phyloP scores from a whole-genome alignment of 2,888 invertebrate species.

The Arrhopalites spinosus region DNA sequence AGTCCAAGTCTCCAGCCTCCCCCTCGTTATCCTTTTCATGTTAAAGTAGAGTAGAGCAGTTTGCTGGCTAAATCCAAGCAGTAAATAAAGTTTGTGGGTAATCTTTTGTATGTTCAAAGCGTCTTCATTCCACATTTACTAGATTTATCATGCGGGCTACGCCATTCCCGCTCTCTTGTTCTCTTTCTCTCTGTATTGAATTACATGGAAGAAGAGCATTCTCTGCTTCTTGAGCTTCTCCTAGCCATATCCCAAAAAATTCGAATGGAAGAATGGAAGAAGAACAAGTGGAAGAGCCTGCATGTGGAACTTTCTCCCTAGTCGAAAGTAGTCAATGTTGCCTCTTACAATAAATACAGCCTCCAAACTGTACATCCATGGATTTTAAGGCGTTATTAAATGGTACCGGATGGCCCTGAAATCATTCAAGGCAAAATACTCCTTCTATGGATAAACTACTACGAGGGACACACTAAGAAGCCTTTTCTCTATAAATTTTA shows the following conservation, averaged over 20 bases:
- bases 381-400: conserved; percentile 17
- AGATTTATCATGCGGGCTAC: conserved; percentile 34
- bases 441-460: too few species aligned
- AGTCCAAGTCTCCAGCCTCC: conserved; percentile 1
- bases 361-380: neutral
- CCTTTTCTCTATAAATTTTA: too few species aligned
- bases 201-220: too few species aligned
- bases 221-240: neutral
- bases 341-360: neutral
- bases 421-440: conserved; percentile 22
- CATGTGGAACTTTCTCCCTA: too few species aligned
- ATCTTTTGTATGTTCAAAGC: conserved; percentile 22
- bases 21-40: conserved; percentile 16
- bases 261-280: too few species aligned
- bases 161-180: neutral
- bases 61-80: conserved; percentile 18
- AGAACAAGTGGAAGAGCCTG: neutral
- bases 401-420: conserved; percentile 33
- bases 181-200: neutral
- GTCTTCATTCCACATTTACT: conserved; percentile 26
- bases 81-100: conserved; percentile 31
- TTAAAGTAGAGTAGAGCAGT: conserved; percentile 23
- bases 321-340: neutral
- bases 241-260: too few species aligned
- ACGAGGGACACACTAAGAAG: too few species aligned